Conservation (phyloP, 2,797 vertebrate species). For the Thripadectes ignobilis region DNA sequence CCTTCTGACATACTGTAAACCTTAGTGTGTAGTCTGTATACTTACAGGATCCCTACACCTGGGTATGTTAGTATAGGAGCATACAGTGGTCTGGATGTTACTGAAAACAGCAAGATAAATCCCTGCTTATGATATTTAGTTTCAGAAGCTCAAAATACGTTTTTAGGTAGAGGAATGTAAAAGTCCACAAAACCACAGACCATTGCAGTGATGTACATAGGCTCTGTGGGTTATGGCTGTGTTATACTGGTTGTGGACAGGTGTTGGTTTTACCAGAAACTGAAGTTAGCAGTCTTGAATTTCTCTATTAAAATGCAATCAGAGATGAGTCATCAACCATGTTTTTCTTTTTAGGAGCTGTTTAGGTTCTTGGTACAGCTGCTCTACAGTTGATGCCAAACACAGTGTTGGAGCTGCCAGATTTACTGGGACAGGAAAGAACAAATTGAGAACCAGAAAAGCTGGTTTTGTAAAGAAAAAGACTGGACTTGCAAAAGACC, state of each 20-base stretch:
- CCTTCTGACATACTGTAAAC: background rate
- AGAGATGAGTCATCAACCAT: background rate
- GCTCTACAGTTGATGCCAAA: conserved; percentile 17
- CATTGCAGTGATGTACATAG: fast-evolving
- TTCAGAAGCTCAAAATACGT: background rate
- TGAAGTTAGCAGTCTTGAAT: background rate
- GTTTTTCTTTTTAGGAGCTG: conserved; percentile 21
- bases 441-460: background rate
- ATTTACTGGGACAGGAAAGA: background rate
- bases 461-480: background rate
- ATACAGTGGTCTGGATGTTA: background rate
- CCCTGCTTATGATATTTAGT: background rate
- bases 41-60: background rate
- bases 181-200: background rate
- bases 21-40: background rate
- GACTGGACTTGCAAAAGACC: background rate
- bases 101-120: background rate
- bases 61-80: background rate
- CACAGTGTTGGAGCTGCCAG: background rate
- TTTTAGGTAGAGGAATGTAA: background rate
- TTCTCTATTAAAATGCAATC: conserved; percentile 6
- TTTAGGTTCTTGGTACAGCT: conserved; percentile 35
- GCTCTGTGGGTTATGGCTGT: background rate
- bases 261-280: background rate
- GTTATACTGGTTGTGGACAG: background rate